Conservation (phyloP, 2,113 vertebrate species). For the Eupsittula cactorum region DNA sequence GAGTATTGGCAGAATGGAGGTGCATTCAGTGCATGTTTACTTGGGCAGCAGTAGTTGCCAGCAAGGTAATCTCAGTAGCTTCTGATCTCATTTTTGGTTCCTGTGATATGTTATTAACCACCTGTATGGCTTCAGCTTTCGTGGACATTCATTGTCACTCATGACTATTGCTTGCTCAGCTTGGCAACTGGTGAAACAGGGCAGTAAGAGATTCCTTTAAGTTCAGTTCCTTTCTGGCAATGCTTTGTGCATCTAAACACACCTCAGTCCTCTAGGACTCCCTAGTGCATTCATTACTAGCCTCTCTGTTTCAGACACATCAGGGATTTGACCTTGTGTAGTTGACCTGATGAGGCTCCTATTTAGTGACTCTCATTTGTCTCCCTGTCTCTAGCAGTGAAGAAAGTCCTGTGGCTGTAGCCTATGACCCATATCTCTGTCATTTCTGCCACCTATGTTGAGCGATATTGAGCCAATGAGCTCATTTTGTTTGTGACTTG, state of each 20-base stretch:
- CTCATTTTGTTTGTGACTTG: not conserved
- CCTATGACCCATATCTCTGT: not conserved
- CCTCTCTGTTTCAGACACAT: not conserved
- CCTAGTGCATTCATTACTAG: not conserved
- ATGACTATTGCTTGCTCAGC: not conserved
- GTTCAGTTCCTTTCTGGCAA: not conserved
- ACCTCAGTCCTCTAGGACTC: not conserved
- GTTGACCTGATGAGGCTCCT: not conserved
- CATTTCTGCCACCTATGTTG: not conserved
- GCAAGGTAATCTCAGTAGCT: not conserved
- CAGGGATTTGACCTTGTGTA: not conserved
- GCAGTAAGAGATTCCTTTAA: not conserved
- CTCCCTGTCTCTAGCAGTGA: not conserved
- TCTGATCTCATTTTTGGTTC: not conserved
- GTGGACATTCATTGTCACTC: not conserved
- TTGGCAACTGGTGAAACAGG: not conserved
- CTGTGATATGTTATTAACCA: not conserved
- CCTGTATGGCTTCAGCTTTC: not conserved
- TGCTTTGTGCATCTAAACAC: not conserved
- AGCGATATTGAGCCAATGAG: not conserved
- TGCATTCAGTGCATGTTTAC: not conserved
- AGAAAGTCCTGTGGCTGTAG: not conserved
- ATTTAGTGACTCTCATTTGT: not conserved
- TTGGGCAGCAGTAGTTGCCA: not conserved
- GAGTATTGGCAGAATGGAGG: not conserved